Conservation (phyloP, 2,797 vertebrate genomes). For the Halcyon badia region DNA sequence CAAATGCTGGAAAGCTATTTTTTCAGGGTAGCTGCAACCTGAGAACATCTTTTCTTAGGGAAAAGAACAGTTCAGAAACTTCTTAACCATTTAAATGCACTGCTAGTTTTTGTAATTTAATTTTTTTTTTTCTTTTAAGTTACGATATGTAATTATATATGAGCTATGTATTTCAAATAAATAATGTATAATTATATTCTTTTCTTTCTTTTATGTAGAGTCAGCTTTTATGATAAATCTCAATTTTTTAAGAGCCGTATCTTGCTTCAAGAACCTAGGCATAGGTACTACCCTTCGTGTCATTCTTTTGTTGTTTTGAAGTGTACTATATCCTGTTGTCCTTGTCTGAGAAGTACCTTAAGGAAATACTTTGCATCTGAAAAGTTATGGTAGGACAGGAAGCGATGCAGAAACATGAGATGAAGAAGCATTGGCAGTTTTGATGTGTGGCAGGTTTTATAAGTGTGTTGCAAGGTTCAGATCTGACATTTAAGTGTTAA, state of each 20-base stretch:
- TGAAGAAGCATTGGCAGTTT: not conserved
- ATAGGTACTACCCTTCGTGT: not conserved
- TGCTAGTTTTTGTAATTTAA: not conserved
- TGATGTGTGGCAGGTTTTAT: not conserved
- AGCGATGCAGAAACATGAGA: not conserved
- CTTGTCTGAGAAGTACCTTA: not conserved
- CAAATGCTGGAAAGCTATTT: constrained; percentile 1
- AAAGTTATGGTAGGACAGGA: not conserved
- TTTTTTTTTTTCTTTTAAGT: not conserved
- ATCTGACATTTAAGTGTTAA: not conserved
- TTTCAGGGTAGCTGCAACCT: constrained; percentile 46
- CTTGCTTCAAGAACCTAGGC: not conserved
- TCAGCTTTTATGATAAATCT: not conserved
- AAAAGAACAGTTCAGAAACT: constrained; percentile 28
- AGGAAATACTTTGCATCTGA: not conserved
- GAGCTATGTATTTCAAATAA: not conserved
- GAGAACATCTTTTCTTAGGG: constrained; percentile 50
- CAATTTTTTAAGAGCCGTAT: not conserved
- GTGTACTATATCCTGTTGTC: not conserved
- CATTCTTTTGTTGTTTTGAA: not conserved
- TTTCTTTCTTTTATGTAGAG: not conserved
- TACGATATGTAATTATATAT: not conserved
- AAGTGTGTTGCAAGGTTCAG: not conserved
- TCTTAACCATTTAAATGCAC: constrained; percentile 55
- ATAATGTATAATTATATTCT: not conserved